Evolutionary conservation across 2,797 vertebrate genomes (phyloP), one percentile per base, ranked within the genome.

Genomic region (Echeneis naucrates): DNA sequence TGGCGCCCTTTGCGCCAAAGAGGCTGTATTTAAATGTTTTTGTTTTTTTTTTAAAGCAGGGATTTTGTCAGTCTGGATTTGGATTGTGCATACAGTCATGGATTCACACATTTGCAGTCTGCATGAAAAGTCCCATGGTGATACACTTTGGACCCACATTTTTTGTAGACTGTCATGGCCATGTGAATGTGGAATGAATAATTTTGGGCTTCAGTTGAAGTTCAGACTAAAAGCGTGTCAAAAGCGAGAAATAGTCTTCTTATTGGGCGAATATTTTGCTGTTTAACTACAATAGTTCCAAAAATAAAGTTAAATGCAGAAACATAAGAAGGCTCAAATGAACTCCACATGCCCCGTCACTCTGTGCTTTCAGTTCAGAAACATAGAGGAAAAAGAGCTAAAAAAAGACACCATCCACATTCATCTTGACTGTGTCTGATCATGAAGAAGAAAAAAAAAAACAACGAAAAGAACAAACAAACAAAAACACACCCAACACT

Each of bases 251-350:
- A 65, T 4, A 13, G 42, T 54, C 76, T 56, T 55, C 8, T 32
- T n/a, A 40, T n/a, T 21, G 6, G 5, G 33, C n/a, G 21, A 75
- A 50, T 35, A 32, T 82, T 24, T 13, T 30, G 6, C 19, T 37
- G 27, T 59, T 42, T 27, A 30, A 23, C 9, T 55, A 26, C 47
- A 60, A 57, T 0, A n/a, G 10, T 2, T 72, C 75, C 70, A 85
- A 84, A 87, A 85, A 87, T 85, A 82, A 78, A 79, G 42, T 33
- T 10, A 27, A 59, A 67, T 35, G 38, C 50, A 70, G 66, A 77
- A 27, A 4, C 4, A 47, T 44, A 60, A 30, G n/a, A 84, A 74
- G 56, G 52, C 32, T 40, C 2, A 37, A 58, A 72, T 55, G 61
- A 23, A 38, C 40, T 70, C 17, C 57, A 37, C 50, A 33, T 19